A percentile compares a stretch with the other conserved stretches of the same genome.
phyloP scores from a whole-genome alignment of 2,797 vertebrate genomes.

The Tamandua tetradactyla region DNA sequence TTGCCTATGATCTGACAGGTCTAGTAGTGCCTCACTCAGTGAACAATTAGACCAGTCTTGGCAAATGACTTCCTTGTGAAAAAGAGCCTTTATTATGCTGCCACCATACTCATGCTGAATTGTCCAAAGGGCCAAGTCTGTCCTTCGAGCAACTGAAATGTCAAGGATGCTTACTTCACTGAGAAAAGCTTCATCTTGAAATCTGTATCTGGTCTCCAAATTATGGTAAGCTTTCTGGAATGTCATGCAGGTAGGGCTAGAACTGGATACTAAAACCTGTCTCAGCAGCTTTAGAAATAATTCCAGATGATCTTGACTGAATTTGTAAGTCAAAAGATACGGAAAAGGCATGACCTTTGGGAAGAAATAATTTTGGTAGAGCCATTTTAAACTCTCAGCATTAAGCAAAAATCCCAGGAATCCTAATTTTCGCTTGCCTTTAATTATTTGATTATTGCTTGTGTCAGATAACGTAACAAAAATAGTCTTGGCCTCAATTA shows the following conservation, averaged over 20 bases:
- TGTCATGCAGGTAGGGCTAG: constrained; percentile 67
- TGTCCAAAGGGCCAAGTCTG: constrained; percentile 73
- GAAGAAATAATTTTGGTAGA: constrained; percentile 62
- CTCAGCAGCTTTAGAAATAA: constrained; percentile 73
- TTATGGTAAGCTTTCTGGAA: constrained; percentile 80
- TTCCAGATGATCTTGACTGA: constrained; percentile 79
- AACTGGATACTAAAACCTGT: constrained; percentile 48
- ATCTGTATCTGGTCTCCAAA: constrained; percentile 68
- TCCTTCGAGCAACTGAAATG: not conserved
- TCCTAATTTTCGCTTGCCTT: constrained; percentile 80
- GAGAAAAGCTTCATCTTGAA: not conserved
- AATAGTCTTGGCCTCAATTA: constrained; percentile 76
- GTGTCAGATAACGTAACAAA: constrained; percentile 76
- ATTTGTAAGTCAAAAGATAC: constrained; percentile 57
- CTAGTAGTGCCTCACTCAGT: constrained; percentile 66
- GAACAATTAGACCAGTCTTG: constrained; percentile 34
- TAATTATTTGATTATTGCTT: constrained; percentile 69
- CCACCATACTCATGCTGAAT: constrained; percentile 64
- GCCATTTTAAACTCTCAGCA: constrained; percentile 80
- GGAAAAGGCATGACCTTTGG: constrained; percentile 34
- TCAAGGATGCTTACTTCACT: not conserved
- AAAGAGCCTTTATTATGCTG: fast-evolving
- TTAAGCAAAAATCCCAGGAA: constrained; percentile 83
- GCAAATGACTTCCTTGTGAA: constrained; percentile 32
- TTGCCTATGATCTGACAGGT: not conserved